These are phyloP conservation scores for Laothoe populi DNA, from an alignment of 2,888 invertebrate genomes.

Conservation along the genomic window DNA sequence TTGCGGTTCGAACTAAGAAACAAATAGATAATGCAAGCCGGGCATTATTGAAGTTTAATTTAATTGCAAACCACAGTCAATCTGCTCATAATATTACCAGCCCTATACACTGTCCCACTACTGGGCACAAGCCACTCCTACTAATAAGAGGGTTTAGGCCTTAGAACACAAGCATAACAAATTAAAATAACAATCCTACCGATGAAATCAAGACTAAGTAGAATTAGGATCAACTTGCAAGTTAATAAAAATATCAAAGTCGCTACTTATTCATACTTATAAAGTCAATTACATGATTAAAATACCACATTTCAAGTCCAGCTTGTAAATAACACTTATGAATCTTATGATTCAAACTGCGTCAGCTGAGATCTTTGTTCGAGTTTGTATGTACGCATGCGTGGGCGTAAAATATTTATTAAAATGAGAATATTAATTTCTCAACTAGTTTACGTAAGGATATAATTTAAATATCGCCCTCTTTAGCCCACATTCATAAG, in stretches of 20 bases:
- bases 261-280: slow-evolving; percentile 25
- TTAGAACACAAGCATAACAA: background rate
- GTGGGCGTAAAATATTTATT: slow-evolving; percentile 7
- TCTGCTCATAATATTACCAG: no score
- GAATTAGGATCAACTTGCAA: slow-evolving; percentile 20
- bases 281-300: slow-evolving; percentile 24
- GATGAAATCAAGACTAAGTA: slow-evolving; percentile 24
- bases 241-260: slow-evolving; percentile 14
- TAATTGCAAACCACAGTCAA: no score
- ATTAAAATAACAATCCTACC: background rate
- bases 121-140: no score
- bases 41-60: no score
- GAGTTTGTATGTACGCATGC: background rate
- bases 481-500: background rate
- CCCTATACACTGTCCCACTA: no score
- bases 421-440: background rate
- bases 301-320: slow-evolving; percentile 23
- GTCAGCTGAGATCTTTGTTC: slow-evolving; percentile 8
- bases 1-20: no score
- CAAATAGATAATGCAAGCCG: no score
- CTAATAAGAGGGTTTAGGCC: no score
- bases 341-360: background rate
- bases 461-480: slow-evolving; percentile 4
- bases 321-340: slow-evolving; percentile 27
- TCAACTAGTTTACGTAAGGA: slow-evolving; percentile 8